phyloP scores from a whole-genome alignment of 2,113 vertebrate genomes.

The Lucifuga dentata region DNA sequence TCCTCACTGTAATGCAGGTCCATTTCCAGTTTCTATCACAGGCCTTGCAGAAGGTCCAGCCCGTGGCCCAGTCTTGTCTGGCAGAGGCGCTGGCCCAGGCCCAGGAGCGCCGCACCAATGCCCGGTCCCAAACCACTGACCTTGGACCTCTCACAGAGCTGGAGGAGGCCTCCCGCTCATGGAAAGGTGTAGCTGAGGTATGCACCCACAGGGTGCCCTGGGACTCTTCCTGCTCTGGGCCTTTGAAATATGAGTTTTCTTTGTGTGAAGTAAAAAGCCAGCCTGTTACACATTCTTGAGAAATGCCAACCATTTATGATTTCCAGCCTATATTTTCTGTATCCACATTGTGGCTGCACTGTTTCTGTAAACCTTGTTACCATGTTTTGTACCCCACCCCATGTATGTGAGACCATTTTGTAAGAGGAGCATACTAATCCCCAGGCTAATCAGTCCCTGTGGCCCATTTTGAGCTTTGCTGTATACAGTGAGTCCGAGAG shows the following conservation, averaged over 20 bases:
- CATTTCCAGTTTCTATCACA: slow-evolving; percentile 99
- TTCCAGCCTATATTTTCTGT: slow-evolving; percentile 64
- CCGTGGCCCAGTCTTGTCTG: slow-evolving; percentile 95
- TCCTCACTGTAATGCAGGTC: slow-evolving; percentile 98
- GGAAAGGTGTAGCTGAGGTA: slow-evolving; percentile 97
- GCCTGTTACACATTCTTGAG: slow-evolving; percentile 59
- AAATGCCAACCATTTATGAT: slow-evolving; percentile 45
- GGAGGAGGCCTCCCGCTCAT: slow-evolving; percentile 93
- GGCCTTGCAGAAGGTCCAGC: slow-evolving; percentile 96
- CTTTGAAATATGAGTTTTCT: slow-evolving; percentile 35
- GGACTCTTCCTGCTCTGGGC: slow-evolving; percentile 38
- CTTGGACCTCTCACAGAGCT: slow-evolving; percentile 87
- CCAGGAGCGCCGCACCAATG: slow-evolving; percentile 88
- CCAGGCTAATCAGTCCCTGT: slow-evolving; percentile 54
- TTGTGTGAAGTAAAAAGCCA: slow-evolving; percentile 47
- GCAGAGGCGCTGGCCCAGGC: slow-evolving; percentile 89
- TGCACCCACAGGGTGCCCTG: slow-evolving; percentile 18
- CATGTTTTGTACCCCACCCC: background rate
- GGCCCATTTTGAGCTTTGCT: slow-evolving; percentile 54
- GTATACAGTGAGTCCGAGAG: slow-evolving; percentile 49
- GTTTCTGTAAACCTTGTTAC: slow-evolving; percentile 41
- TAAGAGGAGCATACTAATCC: slow-evolving; percentile 56
- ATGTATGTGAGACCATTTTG: slow-evolving; percentile 43
- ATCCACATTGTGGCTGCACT: slow-evolving; percentile 32
- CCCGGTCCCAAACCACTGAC: slow-evolving; percentile 79